Evolutionary conservation across 2,113 vertebrate genomes (phyloP), one percentile per base, ranked within the genome.

Genomic region (Glaucidium brasilianum): DNA sequence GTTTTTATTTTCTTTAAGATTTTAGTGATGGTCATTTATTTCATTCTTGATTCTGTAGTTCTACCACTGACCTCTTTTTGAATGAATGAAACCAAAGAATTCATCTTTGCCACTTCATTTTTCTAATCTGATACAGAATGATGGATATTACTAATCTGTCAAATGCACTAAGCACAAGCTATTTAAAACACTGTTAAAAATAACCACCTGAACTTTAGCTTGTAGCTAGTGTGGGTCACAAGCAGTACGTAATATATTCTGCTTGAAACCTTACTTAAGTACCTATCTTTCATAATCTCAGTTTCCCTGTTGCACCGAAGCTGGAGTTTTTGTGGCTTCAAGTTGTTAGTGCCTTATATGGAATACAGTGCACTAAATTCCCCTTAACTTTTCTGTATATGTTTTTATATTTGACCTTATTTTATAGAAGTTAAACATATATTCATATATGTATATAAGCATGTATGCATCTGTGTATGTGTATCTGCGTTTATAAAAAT

Each of bases 181-280:
- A 52, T 88, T 76, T 90, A 49, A 85, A 92, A 52, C 43, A 3
- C n/a, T 47, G 59, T 77, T 93, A 60, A 85, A 90, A 93, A 85
- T 82, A 93, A 35, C 20, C 6, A 6, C 15, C 32, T 74, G 43
- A 93, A 85, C 43, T 88, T 90, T 12, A 88, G 50, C 60, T 81
- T 45, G 32, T 69, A 62, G n/a, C 41, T 87, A 49, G 15, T 63
- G 4, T 67, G 74, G 73, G 21, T 82, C 88, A 60, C 43, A 85
- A 85, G 34, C 52, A 60, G 56, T 26, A 22, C 5, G 0, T 72
- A 30, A 23, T 27, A 64, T 18, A 21, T 86, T 82, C 56, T 79
- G 21, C 35, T 68, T 52, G 37, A 68, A 85, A 45, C 34, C 14
- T 75, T 67, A 18, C 18, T 88, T 72, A 47, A 53, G 35, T 56